Conservation (phyloP, 23 tunicate species). For the Diplosoma virens region DNA sequence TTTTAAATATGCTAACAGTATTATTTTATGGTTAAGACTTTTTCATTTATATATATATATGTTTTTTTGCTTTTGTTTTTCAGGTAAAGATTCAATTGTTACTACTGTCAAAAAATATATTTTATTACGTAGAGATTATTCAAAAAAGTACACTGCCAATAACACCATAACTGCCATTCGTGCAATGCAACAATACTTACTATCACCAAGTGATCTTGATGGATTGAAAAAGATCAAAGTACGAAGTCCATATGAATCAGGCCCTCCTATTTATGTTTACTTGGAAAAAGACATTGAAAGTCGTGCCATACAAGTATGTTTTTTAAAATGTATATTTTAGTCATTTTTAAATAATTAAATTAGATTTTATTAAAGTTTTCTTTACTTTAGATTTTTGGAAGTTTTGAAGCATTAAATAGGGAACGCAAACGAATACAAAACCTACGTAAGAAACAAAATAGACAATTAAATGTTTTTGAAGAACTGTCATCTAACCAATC, state of each 20-base stretch:
- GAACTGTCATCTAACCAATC: not conserved
- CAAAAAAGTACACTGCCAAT: slow-evolving; percentile 81
- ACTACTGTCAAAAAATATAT: slow-evolving; percentile 43
- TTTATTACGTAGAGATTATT: slow-evolving; percentile 67
- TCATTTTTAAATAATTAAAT: not conserved
- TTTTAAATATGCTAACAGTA: too few relatives aligned
- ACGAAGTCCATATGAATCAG: slow-evolving; percentile 80
- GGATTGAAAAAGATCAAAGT: slow-evolving; percentile 44
- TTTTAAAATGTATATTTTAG: not conserved
- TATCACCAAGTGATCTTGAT: slow-evolving; percentile 67
- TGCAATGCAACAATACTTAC: slow-evolving; percentile 83
- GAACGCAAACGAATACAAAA: slow-evolving; percentile 58
- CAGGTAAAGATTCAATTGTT: slow-evolving; percentile 1
- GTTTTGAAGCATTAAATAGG: slow-evolving; percentile 51
- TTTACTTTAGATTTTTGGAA: slow-evolving; percentile 58
- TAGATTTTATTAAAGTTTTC: not conserved
- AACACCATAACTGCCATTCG: slow-evolving; percentile 86
- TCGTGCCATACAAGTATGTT: slow-evolving; percentile 61
- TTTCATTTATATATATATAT: too few relatives aligned
- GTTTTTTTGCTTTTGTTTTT: not conserved
- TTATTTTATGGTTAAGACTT: too few relatives aligned
- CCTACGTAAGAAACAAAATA: slow-evolving; percentile 1
- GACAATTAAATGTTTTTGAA: slow-evolving; percentile 4
- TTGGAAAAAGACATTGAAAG: slow-evolving; percentile 73
- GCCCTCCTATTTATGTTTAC: slow-evolving; percentile 54